Evolutionary conservation across 2,888 invertebrate genomes (phyloP).

Genomic region (Exocentrus adspersus): DNA sequence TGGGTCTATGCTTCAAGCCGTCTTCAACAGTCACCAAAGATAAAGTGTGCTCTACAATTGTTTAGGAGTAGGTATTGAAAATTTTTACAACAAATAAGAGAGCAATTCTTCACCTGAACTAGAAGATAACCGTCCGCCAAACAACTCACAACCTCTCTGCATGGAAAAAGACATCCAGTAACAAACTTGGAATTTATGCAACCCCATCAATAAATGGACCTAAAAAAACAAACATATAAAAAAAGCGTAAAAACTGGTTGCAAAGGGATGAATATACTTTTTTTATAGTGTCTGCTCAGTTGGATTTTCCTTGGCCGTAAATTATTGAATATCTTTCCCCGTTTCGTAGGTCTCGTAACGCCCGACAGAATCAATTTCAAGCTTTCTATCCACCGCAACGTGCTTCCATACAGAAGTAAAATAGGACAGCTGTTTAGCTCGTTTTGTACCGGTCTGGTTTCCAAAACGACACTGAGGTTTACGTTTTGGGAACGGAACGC

Average conservation of each 20-base stretch:
- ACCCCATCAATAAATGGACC: slow-evolving; percentile 79
- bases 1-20: slow-evolving; percentile 84
- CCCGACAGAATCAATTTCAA: slow-evolving; percentile 91
- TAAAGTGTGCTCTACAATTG: slow-evolving; percentile 74
- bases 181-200: slow-evolving; percentile 88
- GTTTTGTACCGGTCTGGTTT: slow-evolving; percentile 73
- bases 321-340: slow-evolving; percentile 89
- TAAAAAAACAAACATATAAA: slow-evolving; percentile 11
- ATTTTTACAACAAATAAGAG: too few relatives aligned
- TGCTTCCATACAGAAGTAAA: slow-evolving; percentile 90
- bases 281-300: slow-evolving; percentile 90
- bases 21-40: slow-evolving; percentile 80
- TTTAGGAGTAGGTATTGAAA: too few relatives aligned
- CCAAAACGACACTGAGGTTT: slow-evolving; percentile 80
- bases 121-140: slow-evolving; percentile 83
- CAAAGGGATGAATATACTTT: too few relatives aligned
- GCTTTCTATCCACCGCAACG: slow-evolving; percentile 95
- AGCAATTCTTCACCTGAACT: slow-evolving; percentile 79
- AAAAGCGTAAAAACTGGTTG: background rate
- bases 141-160: slow-evolving; percentile 90
- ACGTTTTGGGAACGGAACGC: slow-evolving; percentile 91
- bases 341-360: slow-evolving; percentile 92
- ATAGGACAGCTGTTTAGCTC: slow-evolving; percentile 69
- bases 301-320: slow-evolving; percentile 88
- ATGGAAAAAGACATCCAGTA: slow-evolving; percentile 99